These are phyloP conservation scores for Neosilurus mollespiculum DNA, from an alignment of 2,797 vertebrate genomes.

Conservation along the genomic window DNA sequence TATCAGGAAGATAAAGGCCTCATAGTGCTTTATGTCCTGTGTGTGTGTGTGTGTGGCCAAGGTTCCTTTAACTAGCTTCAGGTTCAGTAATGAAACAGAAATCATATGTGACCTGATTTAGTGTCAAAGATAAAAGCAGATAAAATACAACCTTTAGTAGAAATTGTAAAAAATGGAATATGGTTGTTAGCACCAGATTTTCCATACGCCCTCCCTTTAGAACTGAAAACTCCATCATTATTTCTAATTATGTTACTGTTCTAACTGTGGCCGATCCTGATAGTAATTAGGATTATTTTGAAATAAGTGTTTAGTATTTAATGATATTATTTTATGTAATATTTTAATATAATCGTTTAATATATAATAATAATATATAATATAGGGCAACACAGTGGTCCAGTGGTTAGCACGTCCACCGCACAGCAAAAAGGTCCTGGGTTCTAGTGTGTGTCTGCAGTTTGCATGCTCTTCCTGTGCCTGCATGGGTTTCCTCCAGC, in stretches of 20 bases:
- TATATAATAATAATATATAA: no score
- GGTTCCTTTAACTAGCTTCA: not conserved
- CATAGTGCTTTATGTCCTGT: constrained; percentile 16
- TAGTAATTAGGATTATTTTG: not conserved
- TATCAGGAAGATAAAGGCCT: constrained; percentile 48
- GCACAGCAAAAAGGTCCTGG: no score
- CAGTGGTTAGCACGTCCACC: no score
- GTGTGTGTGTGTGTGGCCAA: not conserved
- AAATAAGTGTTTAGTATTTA: not conserved
- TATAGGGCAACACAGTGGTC: no score
- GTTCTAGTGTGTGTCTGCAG: no score
- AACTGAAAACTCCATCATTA: not conserved
- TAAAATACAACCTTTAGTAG: not conserved
- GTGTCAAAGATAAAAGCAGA: not conserved
- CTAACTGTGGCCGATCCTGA: not conserved
- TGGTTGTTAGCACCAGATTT: not conserved
- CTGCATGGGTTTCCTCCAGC: no score
- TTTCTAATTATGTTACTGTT: not conserved
- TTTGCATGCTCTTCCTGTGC: no score
- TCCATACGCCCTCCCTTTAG: not conserved
- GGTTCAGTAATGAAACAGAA: not conserved
- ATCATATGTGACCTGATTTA: not conserved
- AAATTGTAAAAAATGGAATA: not conserved
- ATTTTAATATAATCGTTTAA: no score
- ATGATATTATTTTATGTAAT: not conserved